Base-by-base conservation (phyloP, 2,888 invertebrate genomes). In the Spialia ferax region DNA sequence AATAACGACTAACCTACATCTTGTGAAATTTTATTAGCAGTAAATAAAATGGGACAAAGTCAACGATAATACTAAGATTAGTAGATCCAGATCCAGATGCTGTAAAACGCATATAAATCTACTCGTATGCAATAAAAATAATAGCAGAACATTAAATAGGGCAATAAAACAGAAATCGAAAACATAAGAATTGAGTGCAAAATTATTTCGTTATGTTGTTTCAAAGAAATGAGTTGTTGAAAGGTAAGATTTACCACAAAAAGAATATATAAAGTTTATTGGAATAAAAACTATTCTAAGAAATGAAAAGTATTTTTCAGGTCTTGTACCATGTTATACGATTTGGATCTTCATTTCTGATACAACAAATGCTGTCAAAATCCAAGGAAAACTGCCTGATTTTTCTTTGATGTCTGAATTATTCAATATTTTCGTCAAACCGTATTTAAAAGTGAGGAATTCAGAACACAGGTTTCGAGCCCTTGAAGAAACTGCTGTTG, bases 381-480 rank as follows among this genome's bases (percentile, higher is more conserved):
- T 54, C 15, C 29, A 71, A 15, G 74, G 69, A 4, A 56, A 63
- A 8, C 52, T 77, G n/a, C 74, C 78, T 1, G 75, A 81, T 29
- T 38, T 71, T 0, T 52, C 68, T 1, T 10, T 71, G 6, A 62
- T 85, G 54, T 68, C 79, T 23, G 67, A 71, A 13, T 73, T 87
- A 29, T 66, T 89, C 1, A 70, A 80, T 42, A 64, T 73, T 0
- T 76, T 81, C n/a, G 56, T 86, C 1, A 74, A 74, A 45, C 83
- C 87, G 1, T 78, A 77, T 63, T 57, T 84, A 50, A 71, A 74
- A 26, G 56, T 71, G 8, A 42, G 71, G 18, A 38, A 35, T 6
- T 26, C 15, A 38, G 35, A 59, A 38, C 56, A 65, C 0, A 4
- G 29, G 1, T 64, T 70, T 10, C 72, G 75, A 59, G 32, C 55